phyloP scores from a whole-genome alignment of 2,113 vertebrate genomes.

The Limanda limanda region DNA sequence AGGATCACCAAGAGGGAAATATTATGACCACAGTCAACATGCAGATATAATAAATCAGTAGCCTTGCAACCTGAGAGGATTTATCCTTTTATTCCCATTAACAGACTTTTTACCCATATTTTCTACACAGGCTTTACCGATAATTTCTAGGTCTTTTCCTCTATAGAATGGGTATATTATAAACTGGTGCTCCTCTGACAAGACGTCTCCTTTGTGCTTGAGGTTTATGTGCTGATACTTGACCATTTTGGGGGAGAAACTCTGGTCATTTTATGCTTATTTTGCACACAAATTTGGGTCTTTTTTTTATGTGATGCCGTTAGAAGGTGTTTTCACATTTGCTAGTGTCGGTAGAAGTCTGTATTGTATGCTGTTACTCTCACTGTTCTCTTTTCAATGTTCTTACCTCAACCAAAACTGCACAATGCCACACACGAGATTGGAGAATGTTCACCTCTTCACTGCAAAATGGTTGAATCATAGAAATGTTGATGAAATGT shows the following conservation, averaged over 20 bases:
- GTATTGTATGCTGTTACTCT: constrained; percentile 16
- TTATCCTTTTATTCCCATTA: constrained; percentile 15
- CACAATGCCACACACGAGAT: constrained; percentile 15
- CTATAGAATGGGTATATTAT: constrained; percentile 32
- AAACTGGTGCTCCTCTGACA: constrained; percentile 6
- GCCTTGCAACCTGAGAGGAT: constrained; percentile 4
- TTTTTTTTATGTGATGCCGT: background rate
- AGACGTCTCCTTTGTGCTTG: constrained; percentile 9
- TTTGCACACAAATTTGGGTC: constrained; percentile 50
- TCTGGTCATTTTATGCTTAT: constrained; percentile 39
- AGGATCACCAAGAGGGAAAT: background rate
- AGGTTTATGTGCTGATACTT: constrained; percentile 17
- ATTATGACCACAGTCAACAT: background rate
- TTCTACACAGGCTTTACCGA: constrained; percentile 31
- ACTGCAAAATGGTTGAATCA: background rate
- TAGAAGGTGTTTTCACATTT: background rate
- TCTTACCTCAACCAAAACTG: constrained; percentile 40
- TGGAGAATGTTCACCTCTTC: constrained; percentile 5
- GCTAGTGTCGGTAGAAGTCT: background rate
- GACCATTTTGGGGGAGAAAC: background rate
- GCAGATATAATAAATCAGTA: constrained; percentile 14
- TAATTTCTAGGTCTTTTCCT: constrained; percentile 52
- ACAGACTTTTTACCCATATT: constrained; percentile 32
- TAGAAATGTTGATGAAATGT: constrained; percentile 1
- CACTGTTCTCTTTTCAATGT: constrained; percentile 6